These are phyloP conservation scores for Hippoglossus stenolepis DNA, from an alignment of 2,113 vertebrate genomes.

Conservation along the genomic window DNA sequence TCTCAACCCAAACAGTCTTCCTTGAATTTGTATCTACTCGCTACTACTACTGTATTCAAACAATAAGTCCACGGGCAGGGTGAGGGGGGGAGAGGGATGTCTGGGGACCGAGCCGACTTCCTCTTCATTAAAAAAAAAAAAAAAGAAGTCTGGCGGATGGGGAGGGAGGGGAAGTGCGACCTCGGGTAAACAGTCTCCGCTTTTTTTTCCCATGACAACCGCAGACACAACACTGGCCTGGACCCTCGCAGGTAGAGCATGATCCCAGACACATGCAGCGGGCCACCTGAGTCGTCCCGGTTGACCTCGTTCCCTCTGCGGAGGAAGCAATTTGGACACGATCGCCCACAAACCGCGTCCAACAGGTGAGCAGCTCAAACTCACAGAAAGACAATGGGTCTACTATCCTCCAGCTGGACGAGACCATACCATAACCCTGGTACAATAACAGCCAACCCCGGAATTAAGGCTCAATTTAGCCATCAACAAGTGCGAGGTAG, in stretches of 20 bases:
- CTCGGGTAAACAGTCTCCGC: conserved; percentile 69
- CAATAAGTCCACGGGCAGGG: conserved; percentile 65
- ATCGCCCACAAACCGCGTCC: conserved; percentile 64
- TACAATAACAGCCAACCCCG: conserved; percentile 66
- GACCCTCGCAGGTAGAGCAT: conserved; percentile 33
- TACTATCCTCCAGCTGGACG: conserved; percentile 68
- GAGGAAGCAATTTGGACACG: conserved; percentile 75
- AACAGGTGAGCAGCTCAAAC: conserved; percentile 74
- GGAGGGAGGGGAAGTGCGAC: conserved; percentile 63
- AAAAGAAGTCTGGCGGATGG: conserved; percentile 43
- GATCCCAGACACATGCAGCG: conserved; percentile 24
- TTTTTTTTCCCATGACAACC: conserved; percentile 56
- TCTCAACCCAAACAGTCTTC: conserved; percentile 63
- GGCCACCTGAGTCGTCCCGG: conserved; percentile 44
- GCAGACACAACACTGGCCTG: conserved; percentile 66
- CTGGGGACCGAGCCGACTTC: conserved; percentile 73
- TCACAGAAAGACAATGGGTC: conserved; percentile 74
- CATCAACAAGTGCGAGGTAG: conserved; percentile 76
- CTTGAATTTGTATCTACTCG: conserved; percentile 68
- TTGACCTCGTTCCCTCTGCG: conserved; percentile 53
- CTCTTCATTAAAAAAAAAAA: conserved; percentile 65
- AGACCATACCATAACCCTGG: conserved; percentile 50
- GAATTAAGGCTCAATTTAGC: conserved; percentile 79
- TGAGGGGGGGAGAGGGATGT: conserved; percentile 37
- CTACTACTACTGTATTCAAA: conserved; percentile 73